phyloP scores from a whole-genome alignment of 2,888 invertebrate genomes.

The Cataglyphis rosenhaueri region DNA sequence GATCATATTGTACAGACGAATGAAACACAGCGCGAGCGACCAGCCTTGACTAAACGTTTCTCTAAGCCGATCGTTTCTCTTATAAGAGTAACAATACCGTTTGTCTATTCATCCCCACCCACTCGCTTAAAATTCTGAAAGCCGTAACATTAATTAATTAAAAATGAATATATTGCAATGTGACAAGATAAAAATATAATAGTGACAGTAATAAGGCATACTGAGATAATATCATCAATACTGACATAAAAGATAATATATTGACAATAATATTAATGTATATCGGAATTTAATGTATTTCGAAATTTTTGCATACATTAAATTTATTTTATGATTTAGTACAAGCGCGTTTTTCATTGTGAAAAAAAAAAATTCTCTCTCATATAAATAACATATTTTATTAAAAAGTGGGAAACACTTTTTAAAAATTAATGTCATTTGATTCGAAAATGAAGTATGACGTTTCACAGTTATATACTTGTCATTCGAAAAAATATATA shows the following conservation, averaged over 20 bases:
- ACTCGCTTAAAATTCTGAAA: background rate
- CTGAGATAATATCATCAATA: background rate
- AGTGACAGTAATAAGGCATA: background rate
- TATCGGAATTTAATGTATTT: background rate
- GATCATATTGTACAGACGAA: conserved; percentile 71
- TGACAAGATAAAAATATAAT: background rate
- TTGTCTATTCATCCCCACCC: conserved; percentile 70
- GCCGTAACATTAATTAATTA: background rate
- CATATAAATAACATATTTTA: background rate
- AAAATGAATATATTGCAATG: background rate
- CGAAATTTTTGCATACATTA: background rate
- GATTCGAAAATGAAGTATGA: background rate
- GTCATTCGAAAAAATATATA: background rate
- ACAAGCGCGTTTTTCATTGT: too few species aligned
- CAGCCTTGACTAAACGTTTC: conserved; percentile 79
- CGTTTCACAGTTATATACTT: background rate
- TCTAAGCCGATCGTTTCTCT: conserved; percentile 73
- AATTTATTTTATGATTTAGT: background rate
- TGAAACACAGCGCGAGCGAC: conserved; percentile 56
- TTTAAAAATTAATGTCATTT: background rate
- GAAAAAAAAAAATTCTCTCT: background rate
- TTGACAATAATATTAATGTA: background rate
- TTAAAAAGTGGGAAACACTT: background rate
- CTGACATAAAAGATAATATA: background rate
- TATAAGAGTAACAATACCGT: conserved; percentile 68